A percentile compares a stretch with the other conserved stretches of the same genome.
Conservation (phyloP, 2,888 invertebrate species). For the Phymatocera aterrima region DNA sequence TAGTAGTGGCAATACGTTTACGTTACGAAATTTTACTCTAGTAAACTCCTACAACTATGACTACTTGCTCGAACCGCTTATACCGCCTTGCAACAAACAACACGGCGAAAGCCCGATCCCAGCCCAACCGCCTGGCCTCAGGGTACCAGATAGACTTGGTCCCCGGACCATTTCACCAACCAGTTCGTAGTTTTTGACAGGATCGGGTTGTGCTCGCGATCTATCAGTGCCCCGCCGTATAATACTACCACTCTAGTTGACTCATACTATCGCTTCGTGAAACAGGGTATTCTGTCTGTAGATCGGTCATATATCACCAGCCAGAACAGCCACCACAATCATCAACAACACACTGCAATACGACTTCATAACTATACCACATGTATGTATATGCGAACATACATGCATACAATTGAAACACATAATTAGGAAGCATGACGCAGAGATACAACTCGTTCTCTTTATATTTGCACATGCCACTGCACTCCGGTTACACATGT, state of each 20-base stretch:
- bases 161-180: conserved; percentile 40
- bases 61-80: conserved; percentile 45
- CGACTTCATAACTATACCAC: not conserved
- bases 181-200: conserved; percentile 40
- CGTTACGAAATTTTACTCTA: conserved; percentile 48
- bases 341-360: not conserved
- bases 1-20: too few species aligned
- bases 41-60: conserved; percentile 49
- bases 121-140: not conserved
- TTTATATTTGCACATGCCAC: conserved; percentile 8
- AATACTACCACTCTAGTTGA: not conserved
- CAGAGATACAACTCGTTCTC: conserved; percentile 10
- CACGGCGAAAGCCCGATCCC: conserved; percentile 31
- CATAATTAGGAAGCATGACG: conserved; percentile 61
- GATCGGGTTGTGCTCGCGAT: conserved; percentile 27
- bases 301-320: conserved; percentile 56
- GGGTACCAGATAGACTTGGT: conserved; percentile 23
- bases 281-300: conserved; percentile 13
- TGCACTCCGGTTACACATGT: not conserved
- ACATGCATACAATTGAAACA: conserved; percentile 54
- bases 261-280: not conserved
- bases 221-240: conserved; percentile 18
- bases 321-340: conserved; percentile 26
- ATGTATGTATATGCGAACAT: not conserved
- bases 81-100: conserved; percentile 21